phyloP scores from a whole-genome alignment of 2,888 invertebrate species.

The Eristalis pertinax region DNA sequence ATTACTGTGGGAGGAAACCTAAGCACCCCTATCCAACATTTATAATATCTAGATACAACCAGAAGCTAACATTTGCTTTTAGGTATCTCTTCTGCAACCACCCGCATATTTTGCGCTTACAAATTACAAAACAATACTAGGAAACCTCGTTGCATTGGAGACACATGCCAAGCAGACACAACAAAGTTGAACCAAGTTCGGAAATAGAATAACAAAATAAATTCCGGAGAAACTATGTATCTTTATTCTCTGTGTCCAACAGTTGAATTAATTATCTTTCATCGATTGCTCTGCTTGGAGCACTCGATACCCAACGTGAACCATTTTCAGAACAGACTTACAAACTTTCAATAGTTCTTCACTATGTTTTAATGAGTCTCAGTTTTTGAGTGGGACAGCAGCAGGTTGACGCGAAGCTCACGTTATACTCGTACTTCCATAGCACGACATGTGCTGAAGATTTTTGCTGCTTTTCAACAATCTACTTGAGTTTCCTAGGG shows the following conservation, averaged over 20 bases:
- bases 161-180: constrained; percentile 30
- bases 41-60: constrained; percentile 14
- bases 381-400: not conserved
- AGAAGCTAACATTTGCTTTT: not conserved
- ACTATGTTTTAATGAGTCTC: constrained; percentile 46
- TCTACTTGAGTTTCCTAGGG: not conserved
- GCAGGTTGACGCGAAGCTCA: not conserved
- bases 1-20: not conserved
- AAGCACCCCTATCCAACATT: constrained; percentile 19
- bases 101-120: constrained; percentile 32
- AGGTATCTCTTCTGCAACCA: not conserved
- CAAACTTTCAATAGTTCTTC: constrained; percentile 31
- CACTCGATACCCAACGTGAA: too few relatives aligned
- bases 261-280: constrained; percentile 34
- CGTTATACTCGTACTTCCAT: not conserved
- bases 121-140: constrained; percentile 13
- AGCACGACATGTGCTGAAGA: not conserved
- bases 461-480: constrained; percentile 1
- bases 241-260: constrained; percentile 16
- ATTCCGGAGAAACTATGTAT: not conserved
- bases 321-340: constrained; percentile 30
- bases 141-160: constrained; percentile 31
- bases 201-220: constrained; percentile 35
- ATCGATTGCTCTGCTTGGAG: constrained; percentile 8
- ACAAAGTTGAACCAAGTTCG: constrained; percentile 16